A percentile compares a stretch with the other conserved stretches of the same genome.
Evolutionary conservation across 2,888 invertebrate species (phyloP).

Genomic region (Crepidodera aurea): DNA sequence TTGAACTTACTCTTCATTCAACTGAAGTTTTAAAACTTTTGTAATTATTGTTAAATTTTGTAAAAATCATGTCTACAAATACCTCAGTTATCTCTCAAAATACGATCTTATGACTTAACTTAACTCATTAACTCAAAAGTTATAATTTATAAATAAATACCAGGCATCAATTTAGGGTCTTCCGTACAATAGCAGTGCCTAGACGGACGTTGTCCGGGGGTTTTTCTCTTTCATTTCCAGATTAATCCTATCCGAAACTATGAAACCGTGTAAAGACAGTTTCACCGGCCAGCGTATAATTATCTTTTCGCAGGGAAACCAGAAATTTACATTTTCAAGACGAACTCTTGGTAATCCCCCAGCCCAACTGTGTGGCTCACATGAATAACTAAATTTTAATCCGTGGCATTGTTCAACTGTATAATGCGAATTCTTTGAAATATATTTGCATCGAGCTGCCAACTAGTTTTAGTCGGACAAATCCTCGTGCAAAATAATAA

Average conservation of each 20-base stretch:
- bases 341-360: conserved; percentile 49
- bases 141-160: too few species aligned
- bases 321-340: conserved; percentile 59
- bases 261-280: conserved; percentile 60
- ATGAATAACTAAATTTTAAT: conserved; percentile 29
- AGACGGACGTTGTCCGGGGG: too few species aligned
- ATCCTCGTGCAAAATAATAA: not conserved
- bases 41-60: too few species aligned
- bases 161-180: too few species aligned
- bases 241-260: conserved; percentile 60
- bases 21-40: too few species aligned
- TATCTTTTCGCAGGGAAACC: conserved; percentile 56
- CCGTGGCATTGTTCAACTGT: conserved; percentile 22
- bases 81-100: too few species aligned
- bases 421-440: conserved; percentile 27
- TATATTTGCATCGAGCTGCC: conserved; percentile 15
- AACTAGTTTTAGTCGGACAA: conserved; percentile 10
- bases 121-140: too few species aligned
- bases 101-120: too few species aligned
- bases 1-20: too few species aligned
- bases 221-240: not conserved
- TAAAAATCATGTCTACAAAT: too few species aligned
- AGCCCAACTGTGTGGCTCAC: conserved; percentile 37
- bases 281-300: conserved; percentile 56
- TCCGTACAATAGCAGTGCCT: too few species aligned